Evolutionary conservation across 1,140 invertebrate genomes (phyloP).

Genomic region (Drosophila arawakana): DNA sequence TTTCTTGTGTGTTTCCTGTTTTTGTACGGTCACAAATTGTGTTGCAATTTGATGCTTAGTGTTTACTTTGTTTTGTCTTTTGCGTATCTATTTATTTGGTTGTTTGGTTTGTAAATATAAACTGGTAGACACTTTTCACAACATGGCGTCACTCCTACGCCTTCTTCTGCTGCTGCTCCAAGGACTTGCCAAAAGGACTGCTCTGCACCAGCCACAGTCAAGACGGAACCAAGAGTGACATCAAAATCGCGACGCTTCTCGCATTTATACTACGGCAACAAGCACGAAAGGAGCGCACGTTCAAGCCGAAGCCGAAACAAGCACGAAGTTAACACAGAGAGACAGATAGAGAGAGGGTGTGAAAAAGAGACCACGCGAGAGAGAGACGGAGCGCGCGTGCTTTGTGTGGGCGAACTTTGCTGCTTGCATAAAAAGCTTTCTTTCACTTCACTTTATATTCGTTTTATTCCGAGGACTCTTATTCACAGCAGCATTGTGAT

Average conservation of each 20-base stretch:
- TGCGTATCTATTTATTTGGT: constrained; percentile 38
- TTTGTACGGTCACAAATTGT: neutral
- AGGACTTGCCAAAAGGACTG: constrained; percentile 22
- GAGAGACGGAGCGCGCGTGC: neutral
- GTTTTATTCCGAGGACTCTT: constrained; percentile 1
- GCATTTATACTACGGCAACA: constrained; percentile 58
- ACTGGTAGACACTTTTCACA: constrained; percentile 77
- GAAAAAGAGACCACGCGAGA: neutral
- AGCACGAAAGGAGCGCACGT: constrained; percentile 1
- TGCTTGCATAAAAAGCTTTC: constrained; percentile 12
- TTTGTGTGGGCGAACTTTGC: constrained; percentile 14
- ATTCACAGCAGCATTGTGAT: constrained; percentile 7
- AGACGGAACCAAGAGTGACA: constrained; percentile 73
- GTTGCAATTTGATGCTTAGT: neutral
- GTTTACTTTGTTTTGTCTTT: constrained; percentile 11
- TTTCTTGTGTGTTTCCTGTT: constrained; percentile 11
- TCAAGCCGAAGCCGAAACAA: constrained; percentile 3
- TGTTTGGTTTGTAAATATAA: constrained; percentile 49
- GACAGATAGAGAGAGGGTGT: neutral
- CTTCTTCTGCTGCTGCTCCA: constrained; percentile 29
- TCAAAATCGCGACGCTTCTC: constrained; percentile 48
- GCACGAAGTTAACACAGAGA: constrained; percentile 16
- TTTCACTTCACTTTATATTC: neutral
- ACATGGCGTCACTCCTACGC: constrained; percentile 81
- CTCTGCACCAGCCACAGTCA: constrained; percentile 54